Conservation (phyloP, 64 coral and sea anemone genomes). For the Montipora efflorescens region DNA sequence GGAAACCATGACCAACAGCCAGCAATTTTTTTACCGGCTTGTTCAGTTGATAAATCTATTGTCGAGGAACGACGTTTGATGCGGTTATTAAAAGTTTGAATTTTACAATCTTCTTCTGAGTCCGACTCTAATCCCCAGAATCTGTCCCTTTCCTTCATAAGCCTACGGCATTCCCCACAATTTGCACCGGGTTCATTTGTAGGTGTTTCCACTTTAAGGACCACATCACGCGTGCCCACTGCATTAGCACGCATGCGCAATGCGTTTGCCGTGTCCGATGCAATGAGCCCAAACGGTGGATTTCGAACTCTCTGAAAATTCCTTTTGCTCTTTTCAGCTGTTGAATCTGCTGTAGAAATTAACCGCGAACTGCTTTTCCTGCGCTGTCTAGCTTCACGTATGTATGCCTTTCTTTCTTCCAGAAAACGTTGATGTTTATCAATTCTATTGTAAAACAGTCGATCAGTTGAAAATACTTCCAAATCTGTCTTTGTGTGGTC, state of each 20-base stretch:
- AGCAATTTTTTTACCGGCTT: not conserved
- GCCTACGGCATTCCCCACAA: conserved; percentile 14
- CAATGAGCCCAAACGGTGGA: not conserved
- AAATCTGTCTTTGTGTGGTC: not conserved
- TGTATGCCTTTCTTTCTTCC: not conserved
- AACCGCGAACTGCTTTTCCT: not conserved
- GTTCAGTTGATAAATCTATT: not conserved
- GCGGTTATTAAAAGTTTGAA: not conserved
- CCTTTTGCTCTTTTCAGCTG: not conserved
- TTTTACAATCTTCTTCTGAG: conserved; percentile 5
- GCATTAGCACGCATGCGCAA: not conserved
- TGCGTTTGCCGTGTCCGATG: not conserved
- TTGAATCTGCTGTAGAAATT: not conserved
- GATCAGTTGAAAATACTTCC: not conserved
- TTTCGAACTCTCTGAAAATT: not conserved
- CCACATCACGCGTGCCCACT: not conserved
- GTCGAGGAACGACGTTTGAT: not conserved
- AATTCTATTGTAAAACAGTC: not conserved
- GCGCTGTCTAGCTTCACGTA: not conserved
- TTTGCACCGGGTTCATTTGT: not conserved
- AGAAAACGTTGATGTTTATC: not conserved
- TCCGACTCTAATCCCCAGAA: conserved; percentile 48
- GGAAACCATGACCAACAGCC: too few species aligned
- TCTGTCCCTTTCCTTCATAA: conserved; percentile 14
- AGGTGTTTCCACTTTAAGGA: not conserved